A percentile compares a stretch with the other conserved stretches of the same genome.
Conservation (phyloP, 2,888 invertebrate species). For the Conus canariensis region DNA sequence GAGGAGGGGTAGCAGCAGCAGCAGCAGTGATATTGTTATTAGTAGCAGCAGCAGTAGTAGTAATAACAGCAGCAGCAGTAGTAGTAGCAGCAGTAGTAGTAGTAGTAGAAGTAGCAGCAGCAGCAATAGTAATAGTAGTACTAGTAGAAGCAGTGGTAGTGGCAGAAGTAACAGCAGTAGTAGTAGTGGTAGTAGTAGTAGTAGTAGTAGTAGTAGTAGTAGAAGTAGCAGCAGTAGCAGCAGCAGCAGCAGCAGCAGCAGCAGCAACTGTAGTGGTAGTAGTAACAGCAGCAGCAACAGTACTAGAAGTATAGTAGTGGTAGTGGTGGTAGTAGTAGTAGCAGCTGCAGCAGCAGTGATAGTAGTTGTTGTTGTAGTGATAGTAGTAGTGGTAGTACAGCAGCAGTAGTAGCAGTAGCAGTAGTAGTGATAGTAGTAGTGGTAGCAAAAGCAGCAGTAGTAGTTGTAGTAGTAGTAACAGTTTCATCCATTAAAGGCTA, state of each 20-base stretch:
- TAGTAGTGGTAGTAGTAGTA: too few relatives aligned
- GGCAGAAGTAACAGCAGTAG: too few relatives aligned
- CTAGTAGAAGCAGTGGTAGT: too few relatives aligned
- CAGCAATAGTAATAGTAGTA: too few relatives aligned
- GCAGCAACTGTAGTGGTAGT: background rate
- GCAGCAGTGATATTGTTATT: too few relatives aligned
- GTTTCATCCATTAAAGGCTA: background rate
- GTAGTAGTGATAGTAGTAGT: conserved; percentile 12
- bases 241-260: background rate
- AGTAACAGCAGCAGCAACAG: background rate
- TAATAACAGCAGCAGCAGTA: too few relatives aligned
- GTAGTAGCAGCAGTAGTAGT: too few relatives aligned
- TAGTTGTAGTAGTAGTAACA: background rate
- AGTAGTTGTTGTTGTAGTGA: background rate
- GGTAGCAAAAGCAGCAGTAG: background rate
- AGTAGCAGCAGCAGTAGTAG: too few relatives aligned
- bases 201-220: too few relatives aligned
- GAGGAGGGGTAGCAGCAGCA: too few relatives aligned
- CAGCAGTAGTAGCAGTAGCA: background rate
- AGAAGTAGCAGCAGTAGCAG: too few relatives aligned
- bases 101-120: too few relatives aligned
- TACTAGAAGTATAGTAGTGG: background rate
- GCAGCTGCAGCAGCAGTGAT: background rate
- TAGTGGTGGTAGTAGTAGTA: background rate
- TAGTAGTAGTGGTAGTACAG: background rate